Conservation (phyloP, 2,797 vertebrate species). For the Typhlichthys subterraneus region DNA sequence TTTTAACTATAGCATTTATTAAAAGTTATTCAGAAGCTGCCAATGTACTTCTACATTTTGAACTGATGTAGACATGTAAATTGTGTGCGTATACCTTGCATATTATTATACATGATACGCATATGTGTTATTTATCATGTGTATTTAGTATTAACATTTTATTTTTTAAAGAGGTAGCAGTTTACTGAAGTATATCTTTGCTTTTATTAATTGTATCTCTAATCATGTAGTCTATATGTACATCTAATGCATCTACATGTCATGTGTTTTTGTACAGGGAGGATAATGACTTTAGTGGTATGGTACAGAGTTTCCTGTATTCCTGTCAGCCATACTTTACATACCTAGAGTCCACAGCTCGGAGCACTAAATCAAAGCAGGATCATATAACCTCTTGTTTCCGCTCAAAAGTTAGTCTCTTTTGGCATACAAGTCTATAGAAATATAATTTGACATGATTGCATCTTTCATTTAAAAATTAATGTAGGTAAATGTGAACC, state of each 20-base stretch:
- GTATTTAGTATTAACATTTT: neutral
- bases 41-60: neutral
- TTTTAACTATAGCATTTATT: neutral
- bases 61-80: neutral
- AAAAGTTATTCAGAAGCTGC: neutral
- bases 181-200: neutral
- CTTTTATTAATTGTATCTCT: neutral
- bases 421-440: neutral
- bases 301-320: constrained; percentile 73
- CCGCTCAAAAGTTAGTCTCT: constrained; percentile 61
- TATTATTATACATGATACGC: neutral
- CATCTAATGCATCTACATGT: neutral
- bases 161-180: too few species aligned
- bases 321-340: constrained; percentile 81
- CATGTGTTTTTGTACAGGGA: constrained; percentile 56
- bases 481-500: too few species aligned
- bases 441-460: neutral
- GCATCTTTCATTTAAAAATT: neutral
- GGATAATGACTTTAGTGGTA: constrained; percentile 55
- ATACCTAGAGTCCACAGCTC: constrained; percentile 77
- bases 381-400: constrained; percentile 51
- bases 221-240: neutral
- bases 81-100: neutral
- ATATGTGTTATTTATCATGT: neutral
- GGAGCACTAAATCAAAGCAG: constrained; percentile 45